phyloP scores from a whole-genome alignment of 2,113 vertebrate species.

The Numenius arquata region DNA sequence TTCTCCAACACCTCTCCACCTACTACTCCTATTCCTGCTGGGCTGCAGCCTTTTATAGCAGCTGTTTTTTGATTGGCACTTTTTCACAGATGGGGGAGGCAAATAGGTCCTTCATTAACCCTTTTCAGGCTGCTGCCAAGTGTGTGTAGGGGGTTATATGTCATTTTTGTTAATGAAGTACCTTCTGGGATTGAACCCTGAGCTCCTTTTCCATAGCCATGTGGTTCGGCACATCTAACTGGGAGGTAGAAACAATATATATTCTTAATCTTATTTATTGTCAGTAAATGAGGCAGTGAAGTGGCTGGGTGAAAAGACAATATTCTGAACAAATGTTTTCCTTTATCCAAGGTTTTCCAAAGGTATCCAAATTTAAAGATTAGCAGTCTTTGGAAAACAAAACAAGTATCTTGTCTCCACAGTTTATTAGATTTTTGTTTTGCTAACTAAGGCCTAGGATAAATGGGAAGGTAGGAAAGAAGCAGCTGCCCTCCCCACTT shows the following conservation, averaged over 20 bases:
- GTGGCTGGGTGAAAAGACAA: background rate
- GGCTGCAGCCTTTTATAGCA: conserved; percentile 63
- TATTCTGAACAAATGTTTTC: background rate
- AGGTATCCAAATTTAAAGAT: background rate
- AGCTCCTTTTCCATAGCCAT: background rate
- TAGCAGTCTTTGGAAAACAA: background rate
- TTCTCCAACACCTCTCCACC: conserved; percentile 43
- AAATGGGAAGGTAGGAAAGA: background rate
- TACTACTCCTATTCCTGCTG: conserved; percentile 46
- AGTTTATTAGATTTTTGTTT: background rate
- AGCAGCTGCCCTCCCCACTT: background rate
- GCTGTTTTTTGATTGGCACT: conserved; percentile 56
- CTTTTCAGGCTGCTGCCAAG: conserved; percentile 58
- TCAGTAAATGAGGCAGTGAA: background rate
- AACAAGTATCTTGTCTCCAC: background rate
- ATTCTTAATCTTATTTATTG: conserved; percentile 1
- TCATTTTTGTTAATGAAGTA: conserved; percentile 46
- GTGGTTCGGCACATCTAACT: background rate
- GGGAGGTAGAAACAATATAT: conserved; percentile 6
- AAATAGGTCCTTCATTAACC: conserved; percentile 64
- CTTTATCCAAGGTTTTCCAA: background rate
- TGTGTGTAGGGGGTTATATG: background rate
- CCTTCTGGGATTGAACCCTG: conserved; percentile 41
- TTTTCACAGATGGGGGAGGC: conserved; percentile 65
- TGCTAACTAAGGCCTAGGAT: background rate